These are phyloP conservation scores for Lepidiolamprologus cunningtoni DNA, from an alignment of 2,113 vertebrate genomes.

Conservation along the genomic window DNA sequence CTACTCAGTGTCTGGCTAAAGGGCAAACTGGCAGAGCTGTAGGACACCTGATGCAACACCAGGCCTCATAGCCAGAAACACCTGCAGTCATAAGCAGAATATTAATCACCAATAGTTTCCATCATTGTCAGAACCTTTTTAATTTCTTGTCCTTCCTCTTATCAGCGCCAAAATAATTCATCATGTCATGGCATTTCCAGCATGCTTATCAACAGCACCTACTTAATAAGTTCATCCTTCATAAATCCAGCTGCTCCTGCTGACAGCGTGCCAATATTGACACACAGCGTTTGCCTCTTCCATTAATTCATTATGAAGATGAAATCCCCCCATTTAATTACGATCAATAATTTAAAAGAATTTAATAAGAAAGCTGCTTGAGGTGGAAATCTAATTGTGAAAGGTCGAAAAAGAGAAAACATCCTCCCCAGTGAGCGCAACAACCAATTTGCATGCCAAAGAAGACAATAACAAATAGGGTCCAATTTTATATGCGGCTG, in stretches of 20 bases:
- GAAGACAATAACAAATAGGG: constrained; percentile 43
- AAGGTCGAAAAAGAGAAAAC: constrained; percentile 2
- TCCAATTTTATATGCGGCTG: not conserved
- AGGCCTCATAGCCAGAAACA: not conserved
- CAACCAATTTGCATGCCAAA: constrained; percentile 33
- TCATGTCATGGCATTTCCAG: not conserved
- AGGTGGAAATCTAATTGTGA: constrained; percentile 44
- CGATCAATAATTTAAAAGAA: constrained; percentile 46
- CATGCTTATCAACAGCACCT: not conserved
- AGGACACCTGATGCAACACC: not conserved
- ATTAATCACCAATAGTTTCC: not conserved
- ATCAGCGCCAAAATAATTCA: not conserved
- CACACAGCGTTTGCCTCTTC: not conserved
- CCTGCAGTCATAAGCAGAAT: not conserved
- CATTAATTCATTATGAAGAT: constrained; percentile 33
- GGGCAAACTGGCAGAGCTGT: not conserved
- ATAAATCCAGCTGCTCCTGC: not conserved
- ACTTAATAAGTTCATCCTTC: not conserved
- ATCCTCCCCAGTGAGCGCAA: not conserved
- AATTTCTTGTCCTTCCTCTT: not conserved
- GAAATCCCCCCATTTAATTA: constrained; percentile 38
- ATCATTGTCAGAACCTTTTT: not conserved
- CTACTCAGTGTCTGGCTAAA: not conserved
- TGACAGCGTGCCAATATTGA: constrained; percentile 25
- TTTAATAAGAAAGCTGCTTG: constrained; percentile 43